These are phyloP conservation scores for Nowickia ferox DNA, from an alignment of 2,888 invertebrate genomes.

Conservation along the genomic window DNA sequence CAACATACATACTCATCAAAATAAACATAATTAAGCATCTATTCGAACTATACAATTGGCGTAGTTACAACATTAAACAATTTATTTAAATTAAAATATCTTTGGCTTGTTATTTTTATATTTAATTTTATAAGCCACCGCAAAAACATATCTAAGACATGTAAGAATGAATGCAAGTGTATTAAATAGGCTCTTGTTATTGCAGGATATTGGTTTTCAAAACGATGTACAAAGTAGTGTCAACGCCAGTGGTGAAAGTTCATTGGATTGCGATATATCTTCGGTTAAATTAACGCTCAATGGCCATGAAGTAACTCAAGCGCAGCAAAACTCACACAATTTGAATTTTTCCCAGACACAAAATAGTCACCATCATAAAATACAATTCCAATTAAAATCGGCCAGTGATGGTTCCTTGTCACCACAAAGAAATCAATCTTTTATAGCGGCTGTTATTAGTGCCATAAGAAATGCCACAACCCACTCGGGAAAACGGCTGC, in stretches of 20 bases:
- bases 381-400: slow-evolving; percentile 74
- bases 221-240: slow-evolving; percentile 91
- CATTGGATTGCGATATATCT: slow-evolving; percentile 79
- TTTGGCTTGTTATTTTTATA: slow-evolving; percentile 54
- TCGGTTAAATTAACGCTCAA: slow-evolving; percentile 80
- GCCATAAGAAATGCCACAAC: slow-evolving; percentile 86
- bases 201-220: slow-evolving; percentile 89
- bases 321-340: slow-evolving; percentile 54
- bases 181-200: slow-evolving; percentile 33
- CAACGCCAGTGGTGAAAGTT: slow-evolving; percentile 87
- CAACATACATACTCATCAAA: slow-evolving; percentile 6
- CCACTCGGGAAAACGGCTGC: slow-evolving; percentile 80
- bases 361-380: slow-evolving; percentile 64
- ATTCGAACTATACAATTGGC: neutral
- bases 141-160: neutral
- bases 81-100: slow-evolving; percentile 15
- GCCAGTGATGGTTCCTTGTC: slow-evolving; percentile 84
- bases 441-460: slow-evolving; percentile 89
- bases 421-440: slow-evolving; percentile 87
- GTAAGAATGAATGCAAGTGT: neutral
- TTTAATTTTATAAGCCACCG: neutral
- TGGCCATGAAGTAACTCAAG: slow-evolving; percentile 78
- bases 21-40: slow-evolving; percentile 4
- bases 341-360: slow-evolving; percentile 51
- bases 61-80: neutral